Conservation (phyloP, 2,113 vertebrate species). For the Hippocampus barbouri region DNA sequence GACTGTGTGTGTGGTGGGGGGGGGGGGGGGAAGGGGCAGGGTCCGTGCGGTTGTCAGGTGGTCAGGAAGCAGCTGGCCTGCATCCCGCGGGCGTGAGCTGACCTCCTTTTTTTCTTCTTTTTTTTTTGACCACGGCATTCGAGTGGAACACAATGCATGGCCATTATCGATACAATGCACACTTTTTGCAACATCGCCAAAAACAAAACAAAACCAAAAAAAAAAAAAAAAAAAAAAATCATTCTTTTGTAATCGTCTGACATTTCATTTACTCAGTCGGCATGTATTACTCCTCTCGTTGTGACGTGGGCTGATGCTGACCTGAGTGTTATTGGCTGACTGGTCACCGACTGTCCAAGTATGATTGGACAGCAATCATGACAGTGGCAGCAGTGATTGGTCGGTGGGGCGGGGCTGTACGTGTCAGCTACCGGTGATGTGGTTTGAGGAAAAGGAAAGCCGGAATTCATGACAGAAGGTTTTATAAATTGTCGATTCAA, state of each 20-base stretch:
- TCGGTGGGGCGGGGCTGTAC: too few species aligned
- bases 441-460: too few species aligned
- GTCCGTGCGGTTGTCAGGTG: slow-evolving; percentile 58
- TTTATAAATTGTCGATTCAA: too few species aligned
- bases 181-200: background rate
- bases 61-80: slow-evolving; percentile 74
- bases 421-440: too few species aligned
- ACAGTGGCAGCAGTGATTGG: too few species aligned
- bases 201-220: too few species aligned
- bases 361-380: too few species aligned
- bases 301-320: background rate
- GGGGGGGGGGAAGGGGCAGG: slow-evolving; percentile 56
- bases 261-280: too few species aligned
- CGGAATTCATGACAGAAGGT: too few species aligned
- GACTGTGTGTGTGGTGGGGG: slow-evolving; percentile 57
- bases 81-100: slow-evolving; percentile 67
- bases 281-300: background rate
- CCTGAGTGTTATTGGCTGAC: background rate
- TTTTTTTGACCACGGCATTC: slow-evolving; percentile 64
- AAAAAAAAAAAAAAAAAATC: too few species aligned
- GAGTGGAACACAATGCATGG: slow-evolving; percentile 35
- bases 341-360: background rate
- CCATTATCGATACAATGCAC: background rate
- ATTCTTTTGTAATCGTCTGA: background rate
- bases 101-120: slow-evolving; percentile 69